Conservation (phyloP, 2,888 invertebrate genomes). For the Meiosimyza platycephala region DNA sequence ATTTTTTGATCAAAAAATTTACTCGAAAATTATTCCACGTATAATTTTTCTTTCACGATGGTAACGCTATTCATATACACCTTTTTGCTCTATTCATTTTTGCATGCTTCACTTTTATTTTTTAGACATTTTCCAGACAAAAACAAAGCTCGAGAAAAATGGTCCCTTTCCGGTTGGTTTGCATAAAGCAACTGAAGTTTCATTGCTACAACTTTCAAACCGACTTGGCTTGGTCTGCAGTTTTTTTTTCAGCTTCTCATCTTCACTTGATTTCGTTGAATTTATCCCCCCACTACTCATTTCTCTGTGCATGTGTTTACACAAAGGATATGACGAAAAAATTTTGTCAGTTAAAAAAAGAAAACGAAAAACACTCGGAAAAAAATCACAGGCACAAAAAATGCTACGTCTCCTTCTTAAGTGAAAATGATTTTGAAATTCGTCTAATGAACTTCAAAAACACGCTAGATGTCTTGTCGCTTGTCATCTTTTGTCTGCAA, state of each 20-base stretch:
- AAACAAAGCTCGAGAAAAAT: conserved; percentile 50
- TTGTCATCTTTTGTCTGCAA: conserved; percentile 63
- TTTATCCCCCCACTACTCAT: background rate
- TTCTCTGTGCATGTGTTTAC: conserved; percentile 3
- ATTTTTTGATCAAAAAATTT: background rate
- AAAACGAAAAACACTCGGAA: conserved; percentile 52
- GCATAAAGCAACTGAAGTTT: conserved; percentile 59
- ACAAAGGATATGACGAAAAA: conserved; percentile 30
- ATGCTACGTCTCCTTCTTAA: conserved; percentile 38
- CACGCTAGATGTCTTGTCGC: conserved; percentile 56
- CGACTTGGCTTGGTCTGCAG: conserved; percentile 30
- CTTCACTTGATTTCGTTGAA: conserved; percentile 1
- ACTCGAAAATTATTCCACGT: conserved; percentile 45
- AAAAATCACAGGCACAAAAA: background rate
- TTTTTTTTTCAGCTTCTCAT: conserved; percentile 14
- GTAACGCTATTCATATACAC: background rate
- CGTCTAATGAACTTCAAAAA: conserved; percentile 66
- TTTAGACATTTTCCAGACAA: conserved; percentile 61
- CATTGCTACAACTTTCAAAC: conserved; percentile 35
- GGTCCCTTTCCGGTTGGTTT: conserved; percentile 55
- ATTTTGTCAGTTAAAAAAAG: conserved; percentile 27
- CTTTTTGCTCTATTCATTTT: conserved; percentile 29
- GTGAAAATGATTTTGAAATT: conserved; percentile 51
- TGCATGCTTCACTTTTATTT: conserved; percentile 43
- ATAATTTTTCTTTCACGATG: background rate